phyloP scores from a whole-genome alignment of 2,888 invertebrate species.

The Noctua fimbriata region DNA sequence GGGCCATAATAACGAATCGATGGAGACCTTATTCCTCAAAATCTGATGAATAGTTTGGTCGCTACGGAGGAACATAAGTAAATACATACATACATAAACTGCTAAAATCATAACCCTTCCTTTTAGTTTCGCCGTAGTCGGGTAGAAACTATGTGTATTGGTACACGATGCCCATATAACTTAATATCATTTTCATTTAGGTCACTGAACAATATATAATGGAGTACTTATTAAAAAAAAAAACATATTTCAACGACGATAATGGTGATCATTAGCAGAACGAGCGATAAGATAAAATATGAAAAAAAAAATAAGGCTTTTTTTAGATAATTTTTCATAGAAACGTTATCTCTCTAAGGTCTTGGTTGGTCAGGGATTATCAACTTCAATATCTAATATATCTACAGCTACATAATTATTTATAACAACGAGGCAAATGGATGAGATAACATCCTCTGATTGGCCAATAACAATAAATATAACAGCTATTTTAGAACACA shows the following conservation, averaged over 20 bases:
- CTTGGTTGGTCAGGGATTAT: neutral
- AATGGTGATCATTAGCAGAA: conserved; percentile 9
- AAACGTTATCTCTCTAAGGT: conserved; percentile 22
- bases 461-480: neutral
- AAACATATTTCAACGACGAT: neutral
- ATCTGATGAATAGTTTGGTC: no score
- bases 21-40: no score
- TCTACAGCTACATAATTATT: no score
- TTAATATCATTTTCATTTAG: neutral
- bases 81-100: no score
- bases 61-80: no score
- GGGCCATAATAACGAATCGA: no score
- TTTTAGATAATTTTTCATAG: conserved; percentile 10
- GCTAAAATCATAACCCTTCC: no score
- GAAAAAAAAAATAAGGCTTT: conserved; percentile 10
- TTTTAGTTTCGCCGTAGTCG: no score
- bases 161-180: neutral
- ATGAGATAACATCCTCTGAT: neutral
- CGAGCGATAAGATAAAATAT: conserved; percentile 28
- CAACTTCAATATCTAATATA: neutral
- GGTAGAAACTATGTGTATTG: no score
- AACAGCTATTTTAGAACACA: neutral
- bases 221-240: neutral
- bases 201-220: neutral
- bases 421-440: no score